A percentile compares a stretch with the other conserved stretches of the same genome.
These are phyloP conservation scores for Alfaro cultratus DNA, from an alignment of 2,797 vertebrate genomes.

Conservation along the genomic window DNA sequence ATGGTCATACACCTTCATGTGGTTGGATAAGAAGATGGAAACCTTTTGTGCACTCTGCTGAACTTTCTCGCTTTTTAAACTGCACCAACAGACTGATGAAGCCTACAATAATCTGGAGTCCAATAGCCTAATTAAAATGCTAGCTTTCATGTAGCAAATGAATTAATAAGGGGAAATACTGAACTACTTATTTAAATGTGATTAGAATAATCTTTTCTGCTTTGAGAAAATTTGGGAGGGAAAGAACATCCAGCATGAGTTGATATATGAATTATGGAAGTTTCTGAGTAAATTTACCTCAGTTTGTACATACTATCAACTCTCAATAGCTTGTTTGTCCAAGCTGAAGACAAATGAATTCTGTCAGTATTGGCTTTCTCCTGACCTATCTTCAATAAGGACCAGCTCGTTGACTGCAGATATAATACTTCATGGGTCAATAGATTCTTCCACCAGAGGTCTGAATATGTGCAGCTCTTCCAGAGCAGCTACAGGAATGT, in stretches of 20 bases:
- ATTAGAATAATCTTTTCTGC: neutral
- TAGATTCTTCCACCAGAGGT: neutral
- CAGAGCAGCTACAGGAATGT: neutral
- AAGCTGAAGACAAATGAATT: neutral
- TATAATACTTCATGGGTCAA: neutral
- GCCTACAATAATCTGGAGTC: neutral
- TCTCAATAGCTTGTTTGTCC: neutral
- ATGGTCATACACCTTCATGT: neutral
- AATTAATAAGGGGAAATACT: neutral
- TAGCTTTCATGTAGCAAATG: neutral
- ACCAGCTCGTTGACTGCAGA: neutral
- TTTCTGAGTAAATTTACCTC: neutral
- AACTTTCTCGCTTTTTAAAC: neutral
- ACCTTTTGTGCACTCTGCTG: neutral
- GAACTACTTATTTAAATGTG: neutral
- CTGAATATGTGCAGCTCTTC: neutral
- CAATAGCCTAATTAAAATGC: neutral
- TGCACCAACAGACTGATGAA: neutral
- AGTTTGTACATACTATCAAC: neutral
- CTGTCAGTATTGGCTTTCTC: neutral
- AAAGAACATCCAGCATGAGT: neutral
- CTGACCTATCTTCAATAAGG: neutral
- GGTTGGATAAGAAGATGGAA: neutral
- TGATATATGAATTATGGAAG: neutral
- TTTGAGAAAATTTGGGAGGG: neutral